Conservation (phyloP, 2,888 invertebrate genomes). For the Eristalis arbustorum region DNA sequence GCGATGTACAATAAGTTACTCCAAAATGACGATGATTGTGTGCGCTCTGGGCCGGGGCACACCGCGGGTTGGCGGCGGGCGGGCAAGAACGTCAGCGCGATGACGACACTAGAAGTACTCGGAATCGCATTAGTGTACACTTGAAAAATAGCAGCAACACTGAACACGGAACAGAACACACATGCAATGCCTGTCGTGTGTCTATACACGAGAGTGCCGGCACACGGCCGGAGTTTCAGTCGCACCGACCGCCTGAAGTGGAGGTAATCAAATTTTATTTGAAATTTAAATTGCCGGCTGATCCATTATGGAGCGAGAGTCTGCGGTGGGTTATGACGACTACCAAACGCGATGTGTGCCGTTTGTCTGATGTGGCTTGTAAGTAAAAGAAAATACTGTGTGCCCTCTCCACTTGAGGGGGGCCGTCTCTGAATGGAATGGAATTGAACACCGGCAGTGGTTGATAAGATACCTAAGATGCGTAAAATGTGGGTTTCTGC, state of each 20-base stretch:
- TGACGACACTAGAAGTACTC: slow-evolving; percentile 67
- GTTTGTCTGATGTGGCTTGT: not conserved
- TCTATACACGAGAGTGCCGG: not conserved
- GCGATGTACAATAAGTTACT: slow-evolving; percentile 43
- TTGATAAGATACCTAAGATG: slow-evolving; percentile 18
- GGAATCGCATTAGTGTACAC: slow-evolving; percentile 68
- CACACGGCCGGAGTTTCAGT: slow-evolving; percentile 2
- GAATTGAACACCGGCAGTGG: slow-evolving; percentile 17
- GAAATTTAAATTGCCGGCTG: slow-evolving; percentile 60
- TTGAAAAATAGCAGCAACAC: slow-evolving; percentile 52
- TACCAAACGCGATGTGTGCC: not conserved
- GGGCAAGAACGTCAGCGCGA: slow-evolving; percentile 22
- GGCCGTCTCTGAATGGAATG: slow-evolving; percentile 21
- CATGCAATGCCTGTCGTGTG: slow-evolving; percentile 35
- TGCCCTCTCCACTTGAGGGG: not conserved
- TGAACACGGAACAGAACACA: slow-evolving; percentile 37
- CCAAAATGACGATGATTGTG: slow-evolving; percentile 58
- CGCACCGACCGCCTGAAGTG: not conserved
- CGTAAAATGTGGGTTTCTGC: slow-evolving; percentile 9
- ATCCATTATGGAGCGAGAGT: slow-evolving; percentile 46
- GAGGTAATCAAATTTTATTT: slow-evolving; percentile 64
- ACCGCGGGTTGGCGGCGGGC: not conserved
- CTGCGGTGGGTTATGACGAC: not conserved
- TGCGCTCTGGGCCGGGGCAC: not conserved
- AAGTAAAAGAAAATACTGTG: not conserved